Base-by-base conservation (phyloP, 2,797 vertebrate species). In the Orientallactaga sibirica region DNA sequence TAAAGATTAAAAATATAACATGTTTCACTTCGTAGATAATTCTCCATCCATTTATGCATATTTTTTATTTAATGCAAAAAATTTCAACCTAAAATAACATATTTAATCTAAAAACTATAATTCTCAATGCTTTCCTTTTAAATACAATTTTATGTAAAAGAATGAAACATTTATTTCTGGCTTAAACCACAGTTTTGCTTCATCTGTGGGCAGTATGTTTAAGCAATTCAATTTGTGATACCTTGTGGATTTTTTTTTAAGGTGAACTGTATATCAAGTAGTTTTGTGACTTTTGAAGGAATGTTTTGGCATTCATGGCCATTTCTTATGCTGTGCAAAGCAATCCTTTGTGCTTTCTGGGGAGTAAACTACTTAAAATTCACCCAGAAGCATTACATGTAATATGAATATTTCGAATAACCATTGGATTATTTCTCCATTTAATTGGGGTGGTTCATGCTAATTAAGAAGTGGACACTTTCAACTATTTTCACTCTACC, bases 191-290 rank as follows among this genome's bases (percentile, higher is more conserved):
- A 81, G 14, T 81, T 95, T 92, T 48, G 80, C 55, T 90, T 96
- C 82, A 81, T 95, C 86, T 94, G 41, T 90, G 74, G 88, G 73
- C 58, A 94, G 73, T 66, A 24, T 94, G 48, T 92, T 95, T 96
- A 93, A 97, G 55, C 66, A 93, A 95, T 83, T 95, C 90, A 95
- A 86, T 95, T 96, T 96, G 78, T 78, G 68, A 58, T 91, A 88
- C 43, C 80, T 93, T 87, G 77, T 93, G 96, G 70, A 81, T 33
- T 86, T 87, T 93, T 92, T 88, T 86, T 58, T 80, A 81, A 90
- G 88, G 37, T 80, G 37, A 88, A 84, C 76, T 79, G 88, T 94
- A 68, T 95, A 93, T 94, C 70, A 95, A 96, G 48, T 81, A 95
- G 93, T 88, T 92, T 64, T 87, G 91, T 88, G 92, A 55, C 75